Evolutionary conservation across 2,888 invertebrate genomes (phyloP).

Genomic region (Pristionchus mayeri): DNA sequence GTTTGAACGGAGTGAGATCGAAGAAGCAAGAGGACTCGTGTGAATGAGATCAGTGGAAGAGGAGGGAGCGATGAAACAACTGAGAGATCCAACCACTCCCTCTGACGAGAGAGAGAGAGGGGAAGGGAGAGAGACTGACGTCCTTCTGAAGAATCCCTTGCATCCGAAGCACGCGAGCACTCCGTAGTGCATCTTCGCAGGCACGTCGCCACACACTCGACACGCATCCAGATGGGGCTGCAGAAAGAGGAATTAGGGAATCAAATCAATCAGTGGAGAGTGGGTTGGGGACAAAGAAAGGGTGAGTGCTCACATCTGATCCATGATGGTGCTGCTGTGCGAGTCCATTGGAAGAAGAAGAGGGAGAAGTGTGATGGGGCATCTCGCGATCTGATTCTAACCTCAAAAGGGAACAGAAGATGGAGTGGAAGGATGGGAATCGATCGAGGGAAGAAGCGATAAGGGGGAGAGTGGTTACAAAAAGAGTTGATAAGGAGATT

Average conservation of each 20-base stretch:
- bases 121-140: background rate
- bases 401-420: background rate
- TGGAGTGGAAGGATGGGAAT: background rate
- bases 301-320: background rate
- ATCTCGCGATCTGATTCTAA: background rate
- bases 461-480: conserved; percentile 2
- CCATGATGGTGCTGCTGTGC: conserved; percentile 17
- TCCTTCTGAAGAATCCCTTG: conserved; percentile 54
- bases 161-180: conserved; percentile 74
- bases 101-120: no score
- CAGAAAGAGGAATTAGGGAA: background rate
- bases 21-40: no score
- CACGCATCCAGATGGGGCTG: conserved; percentile 64
- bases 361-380: conserved; percentile 49
- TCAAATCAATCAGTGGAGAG: no score
- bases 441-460: conserved; percentile 27
- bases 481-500: conserved; percentile 2
- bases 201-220: conserved; percentile 74
- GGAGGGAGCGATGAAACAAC: no score
- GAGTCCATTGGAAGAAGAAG: conserved; percentile 44
- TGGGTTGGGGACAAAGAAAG: background rate
- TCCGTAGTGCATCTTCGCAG: conserved; percentile 75
- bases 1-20: no score
- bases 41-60: no score
- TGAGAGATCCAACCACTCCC: no score